Evolutionary conservation across 2,113 vertebrate genomes (phyloP).

Genomic region (Lates calcarifer): DNA sequence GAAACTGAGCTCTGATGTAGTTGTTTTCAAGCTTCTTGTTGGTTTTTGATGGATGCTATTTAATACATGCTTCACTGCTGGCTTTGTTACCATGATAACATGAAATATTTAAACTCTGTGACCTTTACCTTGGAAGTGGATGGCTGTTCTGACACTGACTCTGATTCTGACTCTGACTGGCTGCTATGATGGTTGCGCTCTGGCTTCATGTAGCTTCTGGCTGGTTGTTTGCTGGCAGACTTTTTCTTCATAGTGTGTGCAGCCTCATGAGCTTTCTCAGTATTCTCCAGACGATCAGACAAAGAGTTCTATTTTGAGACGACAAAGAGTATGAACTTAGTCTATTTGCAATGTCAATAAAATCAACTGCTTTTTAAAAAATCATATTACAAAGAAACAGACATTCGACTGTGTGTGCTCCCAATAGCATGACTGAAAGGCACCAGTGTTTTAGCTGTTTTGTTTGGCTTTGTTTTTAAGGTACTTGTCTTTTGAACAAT

Average conservation of each 20-base stretch:
- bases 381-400: not conserved
- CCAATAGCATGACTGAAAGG: not conserved
- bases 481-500: not conserved
- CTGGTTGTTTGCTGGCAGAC: conserved; percentile 15
- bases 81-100: not conserved
- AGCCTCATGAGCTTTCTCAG: conserved; percentile 3
- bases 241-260: conserved; percentile 38
- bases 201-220: not conserved
- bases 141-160: conserved; percentile 39
- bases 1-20: not conserved
- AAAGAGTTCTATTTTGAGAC: conserved; percentile 26
- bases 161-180: conserved; percentile 27
- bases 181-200: not conserved
- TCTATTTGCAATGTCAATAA: not conserved
- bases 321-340: conserved; percentile 8
- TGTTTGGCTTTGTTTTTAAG: no score
- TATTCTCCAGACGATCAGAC: conserved; percentile 3
- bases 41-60: not conserved
- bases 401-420: not conserved
- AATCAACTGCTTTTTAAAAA: not conserved
- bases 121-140: conserved; percentile 60
- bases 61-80: not conserved
- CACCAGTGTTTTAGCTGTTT: not conserved
- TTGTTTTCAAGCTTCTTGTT: not conserved
- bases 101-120: not conserved